These are phyloP conservation scores for Chaitophorus viminalis DNA, from an alignment of 2,888 invertebrate species.

Conservation along the genomic window DNA sequence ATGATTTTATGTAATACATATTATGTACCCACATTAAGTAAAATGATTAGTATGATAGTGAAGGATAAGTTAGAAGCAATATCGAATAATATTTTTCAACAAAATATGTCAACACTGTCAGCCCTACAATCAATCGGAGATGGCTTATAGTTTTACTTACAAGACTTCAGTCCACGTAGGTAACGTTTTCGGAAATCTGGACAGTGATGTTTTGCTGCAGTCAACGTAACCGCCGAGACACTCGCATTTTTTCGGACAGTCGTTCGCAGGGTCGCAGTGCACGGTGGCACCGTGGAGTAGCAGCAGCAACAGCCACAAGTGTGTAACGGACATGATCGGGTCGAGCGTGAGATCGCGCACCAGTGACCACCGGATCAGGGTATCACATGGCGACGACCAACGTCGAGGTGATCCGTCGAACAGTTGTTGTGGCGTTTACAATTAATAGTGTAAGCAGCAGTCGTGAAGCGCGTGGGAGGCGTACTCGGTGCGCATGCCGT, in stretches of 20 bases:
- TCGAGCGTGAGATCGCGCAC: background rate
- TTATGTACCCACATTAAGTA: too few species aligned
- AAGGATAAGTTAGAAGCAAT: too few species aligned
- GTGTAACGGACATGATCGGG: background rate
- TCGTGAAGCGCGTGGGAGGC: too few species aligned
- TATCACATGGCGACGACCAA: background rate
- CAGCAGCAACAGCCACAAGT: background rate
- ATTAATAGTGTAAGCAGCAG: too few species aligned
- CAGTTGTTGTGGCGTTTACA: background rate
- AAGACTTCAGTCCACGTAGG: slow-evolving; percentile 68
- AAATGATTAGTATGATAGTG: too few species aligned
- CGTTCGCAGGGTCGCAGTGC: background rate
- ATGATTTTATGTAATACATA: too few species aligned
- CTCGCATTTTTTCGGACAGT: slow-evolving; percentile 64
- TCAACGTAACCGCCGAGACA: slow-evolving; percentile 67
- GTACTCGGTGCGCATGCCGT: too few species aligned
- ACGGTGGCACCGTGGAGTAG: background rate
- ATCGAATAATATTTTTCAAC: too few species aligned
- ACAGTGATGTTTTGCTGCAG: slow-evolving; percentile 66
- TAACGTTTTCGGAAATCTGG: slow-evolving; percentile 67
- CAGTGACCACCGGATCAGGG: too few species aligned
- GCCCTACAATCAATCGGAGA: too few species aligned
- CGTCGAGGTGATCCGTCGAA: background rate
- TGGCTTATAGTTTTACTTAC: slow-evolving; percentile 65
- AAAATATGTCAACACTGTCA: too few species aligned